phyloP scores from a whole-genome alignment of 1,140 invertebrate species.

The Gonioctena quinquepunctata region DNA sequence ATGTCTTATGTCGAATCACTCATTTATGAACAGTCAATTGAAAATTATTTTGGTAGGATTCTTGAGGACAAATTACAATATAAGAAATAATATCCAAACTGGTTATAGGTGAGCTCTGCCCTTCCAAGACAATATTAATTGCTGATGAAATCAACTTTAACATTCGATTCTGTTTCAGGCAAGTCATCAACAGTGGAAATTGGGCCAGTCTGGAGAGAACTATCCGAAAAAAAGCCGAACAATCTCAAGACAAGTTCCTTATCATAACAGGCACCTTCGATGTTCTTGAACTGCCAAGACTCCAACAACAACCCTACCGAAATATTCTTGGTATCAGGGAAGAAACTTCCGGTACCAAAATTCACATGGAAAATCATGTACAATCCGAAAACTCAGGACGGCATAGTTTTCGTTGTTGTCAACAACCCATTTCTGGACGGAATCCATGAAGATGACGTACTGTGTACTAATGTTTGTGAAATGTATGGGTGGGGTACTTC shows the following conservation, averaged over 20 bases:
- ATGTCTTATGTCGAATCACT: too few relatives aligned
- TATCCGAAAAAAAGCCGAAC: conserved; percentile 46
- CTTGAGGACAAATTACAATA: not conserved
- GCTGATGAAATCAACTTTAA: too few relatives aligned
- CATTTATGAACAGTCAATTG: too few relatives aligned
- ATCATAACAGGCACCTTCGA: conserved; percentile 56
- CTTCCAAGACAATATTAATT: too few relatives aligned
- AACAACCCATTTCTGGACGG: conserved; percentile 57
- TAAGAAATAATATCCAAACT: too few relatives aligned
- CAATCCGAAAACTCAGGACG: conserved; percentile 42
- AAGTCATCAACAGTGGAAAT: conserved; percentile 57
- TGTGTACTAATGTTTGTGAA: conserved; percentile 54
- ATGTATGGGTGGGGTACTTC: conserved; percentile 39
- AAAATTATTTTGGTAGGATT: too few relatives aligned
- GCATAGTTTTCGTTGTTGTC: conserved; percentile 56
- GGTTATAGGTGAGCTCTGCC: too few relatives aligned
- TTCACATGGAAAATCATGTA: conserved; percentile 59
- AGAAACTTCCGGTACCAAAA: conserved; percentile 56
- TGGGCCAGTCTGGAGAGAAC: conserved; percentile 58
- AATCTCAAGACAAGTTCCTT: conserved; percentile 37
- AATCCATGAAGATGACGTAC: conserved; percentile 18
- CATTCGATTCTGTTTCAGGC: conserved; percentile 45
- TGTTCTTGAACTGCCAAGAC: conserved; percentile 49
- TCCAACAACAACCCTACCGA: conserved; percentile 24
- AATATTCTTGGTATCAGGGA: conserved; percentile 51